A percentile compares a stretch with the other conserved stretches of the same genome.
These are phyloP conservation scores for Erpornis zantholeuca DNA, from an alignment of 2,113 vertebrate species.

Conservation along the genomic window DNA sequence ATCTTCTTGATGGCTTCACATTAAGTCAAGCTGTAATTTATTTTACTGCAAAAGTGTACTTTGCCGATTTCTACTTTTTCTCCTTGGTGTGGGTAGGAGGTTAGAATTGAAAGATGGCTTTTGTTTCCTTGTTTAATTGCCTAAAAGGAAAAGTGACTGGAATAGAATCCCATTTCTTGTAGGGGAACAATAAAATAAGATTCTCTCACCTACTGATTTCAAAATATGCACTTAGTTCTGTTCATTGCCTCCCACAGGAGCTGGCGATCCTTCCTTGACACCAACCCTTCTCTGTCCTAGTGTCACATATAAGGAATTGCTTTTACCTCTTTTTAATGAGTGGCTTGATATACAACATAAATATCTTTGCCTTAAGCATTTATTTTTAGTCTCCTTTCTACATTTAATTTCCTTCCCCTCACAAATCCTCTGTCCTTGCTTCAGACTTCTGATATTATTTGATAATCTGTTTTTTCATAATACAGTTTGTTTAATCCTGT, in stretches of 20 bases:
- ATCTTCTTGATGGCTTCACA: not conserved
- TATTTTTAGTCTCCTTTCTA: not conserved
- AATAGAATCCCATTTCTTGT: not conserved
- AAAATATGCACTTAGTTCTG: not conserved
- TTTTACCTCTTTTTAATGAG: not conserved
- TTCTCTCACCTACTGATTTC: not conserved
- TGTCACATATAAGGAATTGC: not conserved
- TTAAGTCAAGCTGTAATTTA: not conserved
- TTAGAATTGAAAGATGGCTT: not conserved
- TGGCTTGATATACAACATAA: not conserved
- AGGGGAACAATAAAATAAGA: not conserved
- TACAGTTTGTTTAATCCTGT: not conserved
- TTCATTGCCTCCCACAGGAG: not conserved
- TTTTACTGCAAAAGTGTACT: not conserved
- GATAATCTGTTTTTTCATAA: not conserved
- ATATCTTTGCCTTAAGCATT: not conserved
- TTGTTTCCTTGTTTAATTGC: conserved; percentile 32
- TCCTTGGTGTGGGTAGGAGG: not conserved
- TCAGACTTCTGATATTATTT: not conserved
- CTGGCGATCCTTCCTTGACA: not conserved
- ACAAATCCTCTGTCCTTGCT: not conserved
- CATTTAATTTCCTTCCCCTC: not conserved
- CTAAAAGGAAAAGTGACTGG: not conserved
- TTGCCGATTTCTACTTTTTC: not conserved
- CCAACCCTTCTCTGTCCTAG: not conserved